phyloP scores from a whole-genome alignment of 2,888 invertebrate genomes.

The Cephus pulcher region DNA sequence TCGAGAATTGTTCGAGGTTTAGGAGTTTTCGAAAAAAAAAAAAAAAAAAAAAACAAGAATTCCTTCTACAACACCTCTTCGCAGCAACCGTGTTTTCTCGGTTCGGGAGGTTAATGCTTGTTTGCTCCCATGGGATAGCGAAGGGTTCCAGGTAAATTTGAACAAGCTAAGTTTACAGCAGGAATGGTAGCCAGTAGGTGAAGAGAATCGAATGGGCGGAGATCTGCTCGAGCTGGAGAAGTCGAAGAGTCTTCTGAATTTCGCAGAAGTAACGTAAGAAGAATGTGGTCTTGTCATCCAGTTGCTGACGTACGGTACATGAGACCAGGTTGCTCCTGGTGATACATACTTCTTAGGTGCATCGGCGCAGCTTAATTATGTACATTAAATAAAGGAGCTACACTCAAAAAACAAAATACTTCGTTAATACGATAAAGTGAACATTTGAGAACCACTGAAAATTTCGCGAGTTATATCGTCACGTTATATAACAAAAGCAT shows the following conservation, averaged over 20 bases:
- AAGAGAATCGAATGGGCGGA: neutral
- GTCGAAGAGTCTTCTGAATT: conserved; percentile 17
- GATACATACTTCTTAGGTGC: neutral
- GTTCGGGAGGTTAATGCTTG: neutral
- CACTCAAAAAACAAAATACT: neutral
- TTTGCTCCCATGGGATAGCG: neutral
- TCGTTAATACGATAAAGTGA: neutral
- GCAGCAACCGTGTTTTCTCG: neutral
- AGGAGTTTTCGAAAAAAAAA: neutral
- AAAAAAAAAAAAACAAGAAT: neutral
- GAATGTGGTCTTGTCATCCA: conserved; percentile 60
- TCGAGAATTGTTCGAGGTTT: neutral
- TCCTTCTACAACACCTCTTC: neutral
- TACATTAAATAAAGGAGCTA: neutral
- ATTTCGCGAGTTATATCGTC: neutral
- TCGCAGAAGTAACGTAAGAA: conserved; percentile 48
- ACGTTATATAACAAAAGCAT: neutral
- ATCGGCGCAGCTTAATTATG: neutral
- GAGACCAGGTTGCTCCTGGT: conserved; percentile 26
- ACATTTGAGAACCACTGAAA: neutral
- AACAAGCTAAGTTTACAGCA: neutral
- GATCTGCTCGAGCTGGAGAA: neutral
- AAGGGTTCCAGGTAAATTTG: neutral
- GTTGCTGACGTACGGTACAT: conserved; percentile 56
- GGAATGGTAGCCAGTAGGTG: neutral